A percentile compares a stretch with the other conserved stretches of the same genome.
phyloP scores from a whole-genome alignment of 64 coral and sea anemone species.

The Actinia tenebrosa region DNA sequence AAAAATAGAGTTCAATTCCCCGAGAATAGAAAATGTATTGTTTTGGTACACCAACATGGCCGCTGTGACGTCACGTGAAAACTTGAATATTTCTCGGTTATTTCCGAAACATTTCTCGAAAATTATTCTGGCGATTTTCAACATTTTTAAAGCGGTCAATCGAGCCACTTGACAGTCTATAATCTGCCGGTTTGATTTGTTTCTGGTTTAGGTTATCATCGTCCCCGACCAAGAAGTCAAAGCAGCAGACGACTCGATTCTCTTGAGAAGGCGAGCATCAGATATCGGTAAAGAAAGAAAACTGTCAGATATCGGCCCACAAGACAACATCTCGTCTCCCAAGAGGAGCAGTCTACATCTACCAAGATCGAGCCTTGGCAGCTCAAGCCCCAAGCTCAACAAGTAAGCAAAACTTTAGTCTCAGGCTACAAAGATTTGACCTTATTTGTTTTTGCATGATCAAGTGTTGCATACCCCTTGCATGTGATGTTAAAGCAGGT shows the following conservation, averaged over 20 bases:
- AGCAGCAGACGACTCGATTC: conserved; percentile 24
- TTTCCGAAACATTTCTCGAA: too few relatives aligned
- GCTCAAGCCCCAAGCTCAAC: conserved; percentile 10
- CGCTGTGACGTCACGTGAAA: too few relatives aligned
- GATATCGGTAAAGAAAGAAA: conserved; percentile 9
- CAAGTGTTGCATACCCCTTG: too few relatives aligned
- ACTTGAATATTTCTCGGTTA: too few relatives aligned
- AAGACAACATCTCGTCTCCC: not conserved
- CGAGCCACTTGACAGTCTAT: too few relatives aligned
- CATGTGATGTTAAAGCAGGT: too few relatives aligned
- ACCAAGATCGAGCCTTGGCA: conserved; percentile 1
- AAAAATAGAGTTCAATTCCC: too few relatives aligned
- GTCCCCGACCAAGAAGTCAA: conserved; percentile 13
- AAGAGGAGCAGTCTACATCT: conserved; percentile 26
- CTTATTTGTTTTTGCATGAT: too few relatives aligned
- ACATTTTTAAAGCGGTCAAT: too few relatives aligned
- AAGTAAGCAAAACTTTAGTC: not conserved
- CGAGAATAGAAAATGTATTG: too few relatives aligned
- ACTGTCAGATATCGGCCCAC: not conserved
- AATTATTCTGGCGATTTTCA: too few relatives aligned
- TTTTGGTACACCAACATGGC: too few relatives aligned
- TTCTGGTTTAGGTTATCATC: conserved; percentile 11
- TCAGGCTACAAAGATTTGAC: not conserved
- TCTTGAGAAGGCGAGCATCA: conserved; percentile 12
- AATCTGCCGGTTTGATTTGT: not conserved